Conservation (phyloP, 2,888 invertebrate species). For the Melikaiella ostensackeni region DNA sequence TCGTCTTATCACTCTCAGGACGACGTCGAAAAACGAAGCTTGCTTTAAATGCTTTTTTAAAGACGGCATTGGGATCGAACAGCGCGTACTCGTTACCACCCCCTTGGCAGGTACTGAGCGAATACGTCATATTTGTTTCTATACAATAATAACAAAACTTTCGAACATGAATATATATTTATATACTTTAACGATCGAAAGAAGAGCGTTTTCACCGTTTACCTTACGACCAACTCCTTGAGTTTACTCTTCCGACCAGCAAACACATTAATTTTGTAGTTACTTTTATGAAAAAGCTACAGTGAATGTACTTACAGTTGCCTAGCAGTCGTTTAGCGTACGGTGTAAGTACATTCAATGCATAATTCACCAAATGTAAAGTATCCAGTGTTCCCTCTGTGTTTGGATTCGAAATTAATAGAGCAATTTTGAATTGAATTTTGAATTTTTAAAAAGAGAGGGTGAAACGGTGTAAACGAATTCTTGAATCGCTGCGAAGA, state of each 20-base stretch:
- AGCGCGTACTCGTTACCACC: slow-evolving; percentile 60
- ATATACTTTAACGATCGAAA: slow-evolving; percentile 64
- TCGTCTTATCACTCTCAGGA: slow-evolving; percentile 51
- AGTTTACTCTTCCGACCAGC: background rate
- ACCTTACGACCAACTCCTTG: slow-evolving; percentile 19
- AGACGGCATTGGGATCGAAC: slow-evolving; percentile 61
- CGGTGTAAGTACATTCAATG: no score
- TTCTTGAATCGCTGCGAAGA: slow-evolving; percentile 62
- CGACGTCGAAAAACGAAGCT: slow-evolving; percentile 39
- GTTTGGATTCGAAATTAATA: background rate
- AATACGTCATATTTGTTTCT: slow-evolving; percentile 66
- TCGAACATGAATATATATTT: slow-evolving; percentile 71
- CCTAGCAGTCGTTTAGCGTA: no score
- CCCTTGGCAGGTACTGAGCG: slow-evolving; percentile 63
- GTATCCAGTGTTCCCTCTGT: no score
- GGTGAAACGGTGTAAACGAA: slow-evolving; percentile 58
- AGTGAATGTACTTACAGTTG: no score
- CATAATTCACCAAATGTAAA: no score
- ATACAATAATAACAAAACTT: slow-evolving; percentile 74
- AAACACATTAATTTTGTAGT: background rate
- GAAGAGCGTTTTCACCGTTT: slow-evolving; percentile 58
- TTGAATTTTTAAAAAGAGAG: background rate
- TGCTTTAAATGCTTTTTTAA: slow-evolving; percentile 55
- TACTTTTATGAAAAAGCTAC: no score
- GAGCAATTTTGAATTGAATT: background rate